Evolutionary conservation across 2,888 invertebrate genomes (phyloP).

Genomic region (Melieria omissa): DNA sequence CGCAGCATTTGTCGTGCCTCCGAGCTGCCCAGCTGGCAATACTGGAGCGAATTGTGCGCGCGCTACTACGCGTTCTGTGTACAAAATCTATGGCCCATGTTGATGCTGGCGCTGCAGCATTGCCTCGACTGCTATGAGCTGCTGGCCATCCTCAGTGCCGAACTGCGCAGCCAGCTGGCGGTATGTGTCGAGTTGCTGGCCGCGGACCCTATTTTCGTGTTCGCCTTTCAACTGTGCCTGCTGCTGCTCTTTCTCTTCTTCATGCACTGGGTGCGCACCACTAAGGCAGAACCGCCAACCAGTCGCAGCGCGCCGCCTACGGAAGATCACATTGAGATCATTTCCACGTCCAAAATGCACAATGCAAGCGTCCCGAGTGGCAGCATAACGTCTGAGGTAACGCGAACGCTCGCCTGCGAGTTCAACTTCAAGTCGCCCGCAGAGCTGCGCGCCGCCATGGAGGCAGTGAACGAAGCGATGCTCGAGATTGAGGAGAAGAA

Average conservation of each 20-base stretch:
- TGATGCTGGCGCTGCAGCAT: slow-evolving; percentile 35
- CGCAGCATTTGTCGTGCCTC: slow-evolving; percentile 6
- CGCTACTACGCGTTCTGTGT: slow-evolving; percentile 34
- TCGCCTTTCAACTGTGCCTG: slow-evolving; percentile 50
- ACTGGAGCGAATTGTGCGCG: slow-evolving; percentile 35
- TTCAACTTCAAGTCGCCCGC: slow-evolving; percentile 56
- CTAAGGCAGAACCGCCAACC: slow-evolving; percentile 21
- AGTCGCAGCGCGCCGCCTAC: not conserved
- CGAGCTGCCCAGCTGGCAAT: slow-evolving; percentile 41
- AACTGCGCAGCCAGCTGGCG: slow-evolving; percentile 30
- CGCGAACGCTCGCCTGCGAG: slow-evolving; percentile 40
- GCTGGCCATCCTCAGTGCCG: slow-evolving; percentile 35
- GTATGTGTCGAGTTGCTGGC: slow-evolving; percentile 44
- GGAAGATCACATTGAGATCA: slow-evolving; percentile 11
- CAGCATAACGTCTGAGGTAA: slow-evolving; percentile 18
- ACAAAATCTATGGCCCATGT: slow-evolving; percentile 37
- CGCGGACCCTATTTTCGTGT: slow-evolving; percentile 55
- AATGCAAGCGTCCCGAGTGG: not conserved
- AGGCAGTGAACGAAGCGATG: slow-evolving; percentile 52
- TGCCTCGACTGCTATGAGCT: slow-evolving; percentile 42
- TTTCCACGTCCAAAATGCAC: not conserved
- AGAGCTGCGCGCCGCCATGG: slow-evolving; percentile 53
- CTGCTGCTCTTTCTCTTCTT: slow-evolving; percentile 56
- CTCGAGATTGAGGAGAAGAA: slow-evolving; percentile 59
- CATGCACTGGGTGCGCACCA: slow-evolving; percentile 51